Evolutionary conservation across 2,797 vertebrate genomes (phyloP).

Genomic region (Xenentodon cancila): DNA sequence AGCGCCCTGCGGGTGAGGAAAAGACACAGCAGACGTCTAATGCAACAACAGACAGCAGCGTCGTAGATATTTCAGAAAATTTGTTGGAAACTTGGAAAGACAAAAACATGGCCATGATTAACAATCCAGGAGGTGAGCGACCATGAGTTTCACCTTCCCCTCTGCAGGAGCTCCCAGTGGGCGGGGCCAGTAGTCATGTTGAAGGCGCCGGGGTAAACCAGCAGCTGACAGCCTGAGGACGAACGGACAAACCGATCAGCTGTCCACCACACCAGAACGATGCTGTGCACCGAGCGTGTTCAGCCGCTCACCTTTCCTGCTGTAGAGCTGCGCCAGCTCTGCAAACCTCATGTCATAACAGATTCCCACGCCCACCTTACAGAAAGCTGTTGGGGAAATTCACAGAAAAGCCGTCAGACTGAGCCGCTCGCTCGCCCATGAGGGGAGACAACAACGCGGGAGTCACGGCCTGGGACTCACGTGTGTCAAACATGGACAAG

Average conservation of each 20-base stretch:
- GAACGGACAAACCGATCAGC: background rate
- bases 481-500: slow-evolving; percentile 92
- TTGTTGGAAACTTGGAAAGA: background rate
- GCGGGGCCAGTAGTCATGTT: slow-evolving; percentile 98
- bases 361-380: slow-evolving; percentile 97
- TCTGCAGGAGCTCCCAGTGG: slow-evolving; percentile 97
- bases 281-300: fast-evolving
- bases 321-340: slow-evolving; percentile 95
- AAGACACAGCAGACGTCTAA: background rate
- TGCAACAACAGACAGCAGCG: background rate
- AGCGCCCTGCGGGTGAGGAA: slow-evolving; percentile 82
- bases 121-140: background rate
- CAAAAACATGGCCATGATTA: too few relatives aligned
- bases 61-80: background rate
- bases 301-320: slow-evolving; percentile 85
- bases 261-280: background rate
- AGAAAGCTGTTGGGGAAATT: slow-evolving; percentile 85
- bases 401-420: background rate
- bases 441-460: background rate
- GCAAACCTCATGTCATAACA: slow-evolving; percentile 97
- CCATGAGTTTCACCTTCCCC: slow-evolving; percentile 81
- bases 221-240: slow-evolving; percentile 89
- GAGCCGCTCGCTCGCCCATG: background rate
- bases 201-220: slow-evolving; percentile 97
- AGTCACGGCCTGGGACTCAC: slow-evolving; percentile 75